These are phyloP conservation scores for Lasiommata megera DNA, from an alignment of 2,888 invertebrate genomes.

Conservation along the genomic window DNA sequence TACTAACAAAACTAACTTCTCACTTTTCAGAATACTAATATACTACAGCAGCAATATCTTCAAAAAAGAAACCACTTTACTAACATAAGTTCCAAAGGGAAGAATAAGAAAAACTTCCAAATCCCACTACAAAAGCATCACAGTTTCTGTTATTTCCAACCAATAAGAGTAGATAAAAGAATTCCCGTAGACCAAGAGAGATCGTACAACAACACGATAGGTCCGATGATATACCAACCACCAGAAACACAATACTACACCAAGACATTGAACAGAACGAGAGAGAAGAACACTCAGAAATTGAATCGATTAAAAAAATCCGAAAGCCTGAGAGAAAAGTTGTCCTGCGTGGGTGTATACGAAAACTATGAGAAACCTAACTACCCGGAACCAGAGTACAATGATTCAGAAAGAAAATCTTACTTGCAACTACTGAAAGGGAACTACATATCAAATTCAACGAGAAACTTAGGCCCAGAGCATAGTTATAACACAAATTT, in stretches of 20 bases:
- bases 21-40: constrained; percentile 82
- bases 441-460: constrained; percentile 76
- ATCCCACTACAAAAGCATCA: constrained; percentile 84
- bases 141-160: constrained; percentile 85
- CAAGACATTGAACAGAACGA: constrained; percentile 72
- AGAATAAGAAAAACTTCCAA: constrained; percentile 83
- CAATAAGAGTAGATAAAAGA: constrained; percentile 83
- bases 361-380: constrained; percentile 74
- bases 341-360: constrained; percentile 75
- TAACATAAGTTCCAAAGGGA: constrained; percentile 72
- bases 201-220: constrained; percentile 71
- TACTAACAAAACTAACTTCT: constrained; percentile 61
- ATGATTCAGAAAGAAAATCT: constrained; percentile 68
- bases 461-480: constrained; percentile 67
- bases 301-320: constrained; percentile 75
- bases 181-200: constrained; percentile 70
- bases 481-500: constrained; percentile 58
- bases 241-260: constrained; percentile 69
- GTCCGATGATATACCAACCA: constrained; percentile 72
- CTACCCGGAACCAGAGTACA: constrained; percentile 71
- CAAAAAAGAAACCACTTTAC: constrained; percentile 81
- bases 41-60: constrained; percentile 80
- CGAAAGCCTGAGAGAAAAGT: constrained; percentile 73
- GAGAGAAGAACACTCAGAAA: constrained; percentile 72
- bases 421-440: constrained; percentile 72